Evolutionary conservation across 2,797 vertebrate species (phyloP), one percentile per base, ranked within the genome.

Genomic region (Phylloscopus collybita): DNA sequence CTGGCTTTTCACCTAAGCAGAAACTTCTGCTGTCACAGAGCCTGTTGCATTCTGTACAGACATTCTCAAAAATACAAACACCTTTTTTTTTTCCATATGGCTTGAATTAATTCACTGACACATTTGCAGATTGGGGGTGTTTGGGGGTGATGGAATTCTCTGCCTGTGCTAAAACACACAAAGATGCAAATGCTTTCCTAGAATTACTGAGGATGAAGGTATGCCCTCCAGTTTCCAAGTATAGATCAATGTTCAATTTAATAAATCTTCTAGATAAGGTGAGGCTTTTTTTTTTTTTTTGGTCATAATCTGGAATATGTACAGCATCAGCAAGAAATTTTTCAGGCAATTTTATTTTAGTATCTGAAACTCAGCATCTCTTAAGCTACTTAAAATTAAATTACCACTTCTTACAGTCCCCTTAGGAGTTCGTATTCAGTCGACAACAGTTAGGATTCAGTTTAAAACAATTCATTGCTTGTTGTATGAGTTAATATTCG

Each of bases 181-280:
- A 34, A 95, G 62, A 95, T 65, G 59, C 9, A 95, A 91, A 92
- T 38, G 7, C 34, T 90, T 94, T 75, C 54, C 34, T 64, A 88
- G 87, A 82, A 87, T 96, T 94, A 82, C 27, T 59, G 69, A 95
- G 93, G 76, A 90, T 93, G 88, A 96, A 97, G 82, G 47, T 72
- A 92, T 86, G 17, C 25, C 59, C 38, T 96, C 93, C 95, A 96
- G 74, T 86, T 66, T 71, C 64, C 88, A 86, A 96, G 64, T 70
- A 80, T 29, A 96, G 66, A 96, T 96, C 42, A 4, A 27, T 95
- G 78, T 95, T 97, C 8, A 7, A 94, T 97, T 96, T 96, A 88
- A 93, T 90, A 97, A 97, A 93, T 93, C 72, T 80, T 47, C 27
- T 78, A 94, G 93, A 82, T 94, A 97, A 95, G 49, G 23, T 96